A percentile compares a stretch with the other conserved stretches of the same genome.
phyloP scores from a whole-genome alignment of 2,797 vertebrate species.

The Pangasius djambal region DNA sequence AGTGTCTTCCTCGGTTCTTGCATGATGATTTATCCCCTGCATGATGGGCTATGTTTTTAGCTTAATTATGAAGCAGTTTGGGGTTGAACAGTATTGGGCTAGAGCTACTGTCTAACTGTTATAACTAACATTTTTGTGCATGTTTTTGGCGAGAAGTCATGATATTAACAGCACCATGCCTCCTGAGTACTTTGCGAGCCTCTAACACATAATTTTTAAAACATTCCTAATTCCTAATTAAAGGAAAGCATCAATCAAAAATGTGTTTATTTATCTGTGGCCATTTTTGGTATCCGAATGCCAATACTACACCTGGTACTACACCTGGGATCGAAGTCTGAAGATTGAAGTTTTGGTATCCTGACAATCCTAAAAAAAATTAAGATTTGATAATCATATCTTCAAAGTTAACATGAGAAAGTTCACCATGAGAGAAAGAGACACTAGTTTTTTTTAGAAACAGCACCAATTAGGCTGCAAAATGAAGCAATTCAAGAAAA shows the following conservation, averaged over 20 bases:
- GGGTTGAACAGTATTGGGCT: background rate
- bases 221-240: background rate
- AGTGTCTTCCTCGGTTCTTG: background rate
- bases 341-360: background rate
- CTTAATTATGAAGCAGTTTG: background rate
- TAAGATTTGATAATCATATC: background rate
- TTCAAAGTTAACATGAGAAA: background rate
- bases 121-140: background rate
- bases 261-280: background rate
- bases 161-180: too few relatives aligned
- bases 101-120: background rate
- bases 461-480: conserved; percentile 1
- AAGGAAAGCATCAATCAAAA: background rate
- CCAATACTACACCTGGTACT: background rate
- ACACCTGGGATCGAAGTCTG: background rate
- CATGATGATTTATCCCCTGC: background rate
- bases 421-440: too few relatives aligned
- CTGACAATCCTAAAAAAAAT: background rate
- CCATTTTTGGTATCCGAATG: background rate
- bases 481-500: background rate
- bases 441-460: background rate
- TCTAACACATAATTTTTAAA: background rate
- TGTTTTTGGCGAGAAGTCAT: background rate
- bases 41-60: background rate
- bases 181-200: background rate